These are phyloP conservation scores for Pogoniulus pusillus DNA, from an alignment of 2,797 vertebrate genomes.

Conservation along the genomic window DNA sequence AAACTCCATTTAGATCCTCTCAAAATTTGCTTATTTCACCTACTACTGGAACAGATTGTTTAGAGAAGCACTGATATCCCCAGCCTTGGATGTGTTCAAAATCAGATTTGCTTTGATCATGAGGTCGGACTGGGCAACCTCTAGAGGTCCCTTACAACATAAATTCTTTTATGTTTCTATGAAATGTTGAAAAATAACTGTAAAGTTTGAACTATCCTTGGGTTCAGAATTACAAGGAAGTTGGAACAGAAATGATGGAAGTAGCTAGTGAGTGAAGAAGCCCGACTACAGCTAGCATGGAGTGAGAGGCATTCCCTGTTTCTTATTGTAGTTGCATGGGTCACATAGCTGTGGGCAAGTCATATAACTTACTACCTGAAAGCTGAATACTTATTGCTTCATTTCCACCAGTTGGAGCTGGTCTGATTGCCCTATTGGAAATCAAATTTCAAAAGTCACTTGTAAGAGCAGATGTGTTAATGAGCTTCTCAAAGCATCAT, in stretches of 20 bases:
- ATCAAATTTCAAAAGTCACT: not conserved
- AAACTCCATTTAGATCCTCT: not conserved
- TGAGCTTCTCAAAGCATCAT: not conserved
- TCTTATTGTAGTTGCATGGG: not conserved
- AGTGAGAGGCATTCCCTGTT: not conserved
- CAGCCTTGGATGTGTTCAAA: not conserved
- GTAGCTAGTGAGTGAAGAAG: not conserved
- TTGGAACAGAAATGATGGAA: not conserved
- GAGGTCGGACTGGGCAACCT: not conserved
- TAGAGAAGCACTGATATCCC: not conserved
- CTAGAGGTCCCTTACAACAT: not conserved
- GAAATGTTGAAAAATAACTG: not conserved
- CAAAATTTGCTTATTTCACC: not conserved
- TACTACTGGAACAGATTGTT: not conserved
- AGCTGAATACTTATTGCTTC: not conserved
- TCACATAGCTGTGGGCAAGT: not conserved
- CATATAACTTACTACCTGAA: not conserved
- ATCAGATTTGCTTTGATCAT: not conserved
- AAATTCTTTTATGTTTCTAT: not conserved
- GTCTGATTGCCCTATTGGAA: not conserved
- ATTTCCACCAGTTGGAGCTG: not conserved
- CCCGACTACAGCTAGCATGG: not conserved
- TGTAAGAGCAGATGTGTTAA: not conserved
- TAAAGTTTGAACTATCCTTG: not conserved
- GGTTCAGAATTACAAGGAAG: not conserved